Percentiles rank a stretch among this genome's conserved stretches.
Evolutionary conservation across 2,888 invertebrate species (phyloP).

Genomic region (Eristalis pertinax): DNA sequence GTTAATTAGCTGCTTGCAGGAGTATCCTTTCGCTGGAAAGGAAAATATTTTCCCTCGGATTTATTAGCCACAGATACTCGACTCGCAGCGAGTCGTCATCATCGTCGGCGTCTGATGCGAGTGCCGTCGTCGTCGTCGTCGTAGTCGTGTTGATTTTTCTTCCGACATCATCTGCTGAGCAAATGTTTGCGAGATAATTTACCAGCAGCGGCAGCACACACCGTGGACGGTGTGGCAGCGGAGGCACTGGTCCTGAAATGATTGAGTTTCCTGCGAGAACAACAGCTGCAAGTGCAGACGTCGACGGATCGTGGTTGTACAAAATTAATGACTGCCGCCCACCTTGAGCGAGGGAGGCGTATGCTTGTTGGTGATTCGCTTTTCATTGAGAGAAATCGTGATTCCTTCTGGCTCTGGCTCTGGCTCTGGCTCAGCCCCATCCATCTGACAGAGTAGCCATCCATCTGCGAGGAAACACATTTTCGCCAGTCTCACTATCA

Average conservation of each 20-base stretch:
- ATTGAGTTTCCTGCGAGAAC: conserved; percentile 2
- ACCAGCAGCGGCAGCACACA: conserved; percentile 7
- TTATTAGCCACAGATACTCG: conserved; percentile 24
- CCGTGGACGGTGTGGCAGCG: neutral
- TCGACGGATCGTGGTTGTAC: neutral
- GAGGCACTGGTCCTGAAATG: conserved; percentile 13
- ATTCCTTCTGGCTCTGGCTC: neutral
- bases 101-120: too few species aligned
- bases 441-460: conserved; percentile 2
- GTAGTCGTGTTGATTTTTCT: conserved; percentile 24
- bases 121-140: neutral
- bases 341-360: neutral
- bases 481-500: conserved; percentile 12
- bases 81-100: neutral
- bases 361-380: conserved; percentile 11
- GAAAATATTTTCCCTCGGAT: conserved; percentile 36
- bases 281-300: conserved; percentile 5
- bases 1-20: conserved; percentile 35
- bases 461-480: conserved; percentile 24
- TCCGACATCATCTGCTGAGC: conserved; percentile 23
- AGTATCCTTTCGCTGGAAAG: neutral
- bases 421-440: neutral
- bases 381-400: conserved; percentile 42
- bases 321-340: conserved; percentile 21
- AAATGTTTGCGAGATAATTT: conserved; percentile 52